These are phyloP conservation scores for Chinchilla lanigera DNA, from an alignment of 2,113 vertebrate species.

Conservation along the genomic window DNA sequence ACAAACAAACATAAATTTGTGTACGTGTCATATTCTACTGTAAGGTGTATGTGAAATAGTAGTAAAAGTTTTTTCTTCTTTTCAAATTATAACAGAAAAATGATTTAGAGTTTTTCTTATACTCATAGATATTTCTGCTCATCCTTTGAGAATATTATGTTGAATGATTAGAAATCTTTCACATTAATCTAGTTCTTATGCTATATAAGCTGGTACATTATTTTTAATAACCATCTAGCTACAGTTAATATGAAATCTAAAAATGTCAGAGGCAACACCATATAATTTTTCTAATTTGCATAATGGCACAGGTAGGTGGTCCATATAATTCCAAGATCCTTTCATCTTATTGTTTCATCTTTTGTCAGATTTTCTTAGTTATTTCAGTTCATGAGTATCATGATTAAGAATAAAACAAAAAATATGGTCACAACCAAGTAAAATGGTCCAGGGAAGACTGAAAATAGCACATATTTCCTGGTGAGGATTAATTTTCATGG, in stretches of 20 bases:
- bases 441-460: background rate
- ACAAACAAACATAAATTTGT: background rate
- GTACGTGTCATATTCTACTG: background rate
- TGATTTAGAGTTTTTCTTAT: background rate
- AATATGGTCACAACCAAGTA: background rate
- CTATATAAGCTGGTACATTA: background rate
- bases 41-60: background rate
- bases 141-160: background rate
- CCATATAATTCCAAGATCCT: background rate
- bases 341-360: background rate
- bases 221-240: background rate
- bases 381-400: background rate
- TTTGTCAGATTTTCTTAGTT: background rate
- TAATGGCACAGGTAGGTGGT: background rate
- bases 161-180: background rate
- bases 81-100: slow-evolving; percentile 1
- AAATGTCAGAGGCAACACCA: background rate
- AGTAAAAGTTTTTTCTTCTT: background rate
- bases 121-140: background rate
- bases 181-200: background rate
- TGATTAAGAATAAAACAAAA: background rate
- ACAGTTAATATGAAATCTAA: background rate
- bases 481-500: background rate
- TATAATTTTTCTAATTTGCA: background rate
- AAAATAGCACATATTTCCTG: background rate